phyloP scores from a whole-genome alignment of 2,888 invertebrate genomes.

The Osmoderma eremita region DNA sequence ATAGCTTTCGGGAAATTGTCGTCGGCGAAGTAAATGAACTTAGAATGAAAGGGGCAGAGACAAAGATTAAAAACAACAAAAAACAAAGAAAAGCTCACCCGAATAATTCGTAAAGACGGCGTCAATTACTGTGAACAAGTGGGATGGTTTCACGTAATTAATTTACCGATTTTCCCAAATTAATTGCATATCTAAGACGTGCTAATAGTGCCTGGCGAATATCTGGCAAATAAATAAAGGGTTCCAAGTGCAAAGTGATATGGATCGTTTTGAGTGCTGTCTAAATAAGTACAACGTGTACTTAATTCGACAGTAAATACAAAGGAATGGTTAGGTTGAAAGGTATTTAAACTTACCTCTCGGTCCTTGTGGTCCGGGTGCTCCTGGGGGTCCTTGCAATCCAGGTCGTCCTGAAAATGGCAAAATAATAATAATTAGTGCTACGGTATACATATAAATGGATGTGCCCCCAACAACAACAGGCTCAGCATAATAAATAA shows the following conservation, averaged over 20 bases:
- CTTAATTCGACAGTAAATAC: background rate
- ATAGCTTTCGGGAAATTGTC: background rate
- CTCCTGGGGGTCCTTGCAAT: constrained; percentile 74
- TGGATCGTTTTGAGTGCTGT: background rate
- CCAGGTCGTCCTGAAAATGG: constrained; percentile 72
- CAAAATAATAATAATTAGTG: background rate
- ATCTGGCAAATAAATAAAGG: background rate
- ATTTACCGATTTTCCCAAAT: constrained; percentile 21
- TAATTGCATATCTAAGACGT: constrained; percentile 23
- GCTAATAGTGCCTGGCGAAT: constrained; percentile 14
- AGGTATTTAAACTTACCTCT: constrained; percentile 65
- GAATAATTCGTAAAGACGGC: background rate
- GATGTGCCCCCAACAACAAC: too few relatives aligned
- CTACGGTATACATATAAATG: background rate
- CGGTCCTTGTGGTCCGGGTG: constrained; percentile 78
- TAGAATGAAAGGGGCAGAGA: background rate
- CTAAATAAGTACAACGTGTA: background rate
- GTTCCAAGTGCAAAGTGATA: background rate
- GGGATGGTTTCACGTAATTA: constrained; percentile 28
- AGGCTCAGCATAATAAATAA: too few relatives aligned
- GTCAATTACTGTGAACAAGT: constrained; percentile 15
- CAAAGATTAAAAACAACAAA: background rate
- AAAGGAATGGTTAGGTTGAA: too few relatives aligned
- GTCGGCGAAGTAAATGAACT: background rate
- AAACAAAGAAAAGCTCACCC: too few relatives aligned